Conservation (phyloP, 2,797 vertebrate species). For the Anguilla megastoma region DNA sequence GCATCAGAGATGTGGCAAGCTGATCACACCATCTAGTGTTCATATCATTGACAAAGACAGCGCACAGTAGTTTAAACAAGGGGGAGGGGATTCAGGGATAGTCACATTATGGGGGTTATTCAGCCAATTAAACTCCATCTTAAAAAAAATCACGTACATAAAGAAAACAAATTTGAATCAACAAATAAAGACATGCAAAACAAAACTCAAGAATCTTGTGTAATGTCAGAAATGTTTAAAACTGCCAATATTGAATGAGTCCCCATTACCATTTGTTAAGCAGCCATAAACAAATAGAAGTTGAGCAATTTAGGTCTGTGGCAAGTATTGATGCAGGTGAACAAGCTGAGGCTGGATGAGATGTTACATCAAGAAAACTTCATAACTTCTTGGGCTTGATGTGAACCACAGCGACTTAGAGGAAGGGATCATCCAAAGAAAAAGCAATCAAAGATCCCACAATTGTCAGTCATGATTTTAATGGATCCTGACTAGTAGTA, state of each 20-base stretch:
- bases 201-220: conserved; percentile 8
- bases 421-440: background rate
- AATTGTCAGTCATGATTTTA: background rate
- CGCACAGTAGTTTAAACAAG: background rate
- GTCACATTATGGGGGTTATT: conserved; percentile 18
- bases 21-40: background rate
- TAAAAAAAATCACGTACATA: background rate
- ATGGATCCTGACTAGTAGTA: background rate
- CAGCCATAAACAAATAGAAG: background rate
- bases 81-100: conserved; percentile 11
- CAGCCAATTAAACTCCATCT: conserved; percentile 32
- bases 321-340: background rate
- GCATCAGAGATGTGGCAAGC: conserved; percentile 11
- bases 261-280: conserved; percentile 13
- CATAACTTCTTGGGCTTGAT: background rate
- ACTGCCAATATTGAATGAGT: background rate
- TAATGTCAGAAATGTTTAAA: conserved; percentile 24
- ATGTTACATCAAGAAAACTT: background rate
- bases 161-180: conserved; percentile 6
- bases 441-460: background rate
- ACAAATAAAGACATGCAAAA: conserved; percentile 17
- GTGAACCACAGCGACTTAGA: background rate
- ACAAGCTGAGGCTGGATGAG: background rate
- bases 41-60: background rate
- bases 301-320: background rate